Evolutionary conservation across 2,888 invertebrate species (phyloP), one percentile per base, ranked within the genome.

Genomic region (Caenorhabditis japonica): DNA sequence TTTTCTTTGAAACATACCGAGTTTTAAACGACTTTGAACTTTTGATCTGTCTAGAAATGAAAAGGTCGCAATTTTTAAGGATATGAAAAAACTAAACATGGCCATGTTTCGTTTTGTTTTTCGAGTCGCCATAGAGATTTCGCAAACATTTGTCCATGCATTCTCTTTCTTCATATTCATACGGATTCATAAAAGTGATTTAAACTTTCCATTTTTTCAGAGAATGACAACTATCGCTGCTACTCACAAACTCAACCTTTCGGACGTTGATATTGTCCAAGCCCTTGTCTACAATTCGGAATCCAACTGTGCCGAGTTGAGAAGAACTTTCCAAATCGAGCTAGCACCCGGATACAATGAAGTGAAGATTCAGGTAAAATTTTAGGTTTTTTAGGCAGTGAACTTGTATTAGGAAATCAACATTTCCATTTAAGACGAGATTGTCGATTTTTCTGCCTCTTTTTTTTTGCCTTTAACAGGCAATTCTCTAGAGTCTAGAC

Each of bases 271-370:
- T 23, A 70, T 70, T 49, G 36, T 39, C 12, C 70, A 70, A 30
- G 70, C 61, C 0, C 55, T 70, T 34, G 55, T 70, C 51, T 70
- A 70, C 49, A 53, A 43, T 15, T 53, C 60, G 23, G 53, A 60
- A 34, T 70, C 70, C 25, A 70, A 70, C 38, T 61, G 60, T 13
- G 71, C 71, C 8, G 46, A 71, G 36, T 43, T 71, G 41, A 62
- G 44, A 34, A 44, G 71, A 58, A 71, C 62, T 15, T 62, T 62
- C 58, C 58, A 51, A 34, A 23, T 64, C 17, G 58, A 58, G 1
- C 39, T 71, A 41, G 13, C 46, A 4, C 21, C 25, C 10, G 71
- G 71, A 33, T 71, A 46, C 58, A 71, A 71, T 51, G 62, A 71
- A 25, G 52, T 71, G 8, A 44, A 52, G 19, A 38, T 71, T 36